A percentile compares a stretch with the other conserved stretches of the same genome.
Evolutionary conservation across 2,113 vertebrate species (phyloP).

Genomic region (Varanus komodoensis): DNA sequence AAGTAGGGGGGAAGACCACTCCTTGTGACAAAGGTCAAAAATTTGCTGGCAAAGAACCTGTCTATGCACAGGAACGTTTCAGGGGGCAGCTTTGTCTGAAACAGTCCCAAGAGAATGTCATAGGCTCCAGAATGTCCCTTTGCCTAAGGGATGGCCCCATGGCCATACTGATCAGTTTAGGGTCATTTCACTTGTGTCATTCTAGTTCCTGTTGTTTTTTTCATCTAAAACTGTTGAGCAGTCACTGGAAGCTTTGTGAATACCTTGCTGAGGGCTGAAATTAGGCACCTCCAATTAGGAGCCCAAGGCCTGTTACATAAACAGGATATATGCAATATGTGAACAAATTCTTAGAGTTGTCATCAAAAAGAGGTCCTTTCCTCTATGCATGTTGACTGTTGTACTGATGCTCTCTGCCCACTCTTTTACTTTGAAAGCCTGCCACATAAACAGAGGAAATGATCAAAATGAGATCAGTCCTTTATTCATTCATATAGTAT

Average conservation of each 20-base stretch:
- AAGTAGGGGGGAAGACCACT: conserved; percentile 65
- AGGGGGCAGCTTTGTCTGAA: conserved; percentile 70
- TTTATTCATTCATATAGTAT: conserved; percentile 61
- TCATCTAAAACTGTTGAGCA: conserved; percentile 59
- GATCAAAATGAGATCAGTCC: conserved; percentile 53
- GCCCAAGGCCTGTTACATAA: conserved; percentile 52
- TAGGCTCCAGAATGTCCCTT: conserved; percentile 78
- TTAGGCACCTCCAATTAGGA: conserved; percentile 28
- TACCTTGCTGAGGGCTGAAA: conserved; percentile 58
- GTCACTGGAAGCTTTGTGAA: conserved; percentile 54
- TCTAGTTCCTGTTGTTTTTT: conserved; percentile 74
- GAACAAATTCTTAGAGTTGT: conserved; percentile 34
- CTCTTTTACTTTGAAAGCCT: not conserved
- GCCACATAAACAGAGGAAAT: conserved; percentile 4
- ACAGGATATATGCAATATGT: conserved; percentile 62
- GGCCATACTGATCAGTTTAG: conserved; percentile 72
- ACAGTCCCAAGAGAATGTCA: conserved; percentile 73
- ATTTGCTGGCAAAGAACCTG: conserved; percentile 74
- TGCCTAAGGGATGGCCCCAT: conserved; percentile 71
- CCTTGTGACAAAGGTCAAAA: conserved; percentile 81
- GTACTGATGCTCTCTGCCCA: conserved; percentile 42
- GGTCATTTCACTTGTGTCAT: conserved; percentile 74
- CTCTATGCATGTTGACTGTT: conserved; percentile 25
- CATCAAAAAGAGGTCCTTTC: conserved; percentile 13
- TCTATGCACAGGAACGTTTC: conserved; percentile 64